Conservation (phyloP, 2,888 invertebrate species). For the Cheilosia pagana region DNA sequence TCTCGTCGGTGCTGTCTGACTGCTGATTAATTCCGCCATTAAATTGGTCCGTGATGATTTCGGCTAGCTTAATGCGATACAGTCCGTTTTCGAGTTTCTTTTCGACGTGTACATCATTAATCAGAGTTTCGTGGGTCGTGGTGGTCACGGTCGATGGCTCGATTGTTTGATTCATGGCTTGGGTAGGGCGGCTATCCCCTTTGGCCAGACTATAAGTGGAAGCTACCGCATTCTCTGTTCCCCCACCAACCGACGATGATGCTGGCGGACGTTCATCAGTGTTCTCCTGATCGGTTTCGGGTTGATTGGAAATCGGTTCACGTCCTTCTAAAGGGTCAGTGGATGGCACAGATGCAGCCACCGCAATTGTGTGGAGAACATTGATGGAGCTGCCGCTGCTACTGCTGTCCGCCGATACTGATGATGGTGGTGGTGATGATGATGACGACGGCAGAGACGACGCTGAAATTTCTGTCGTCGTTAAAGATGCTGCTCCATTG, state of each 20-base stretch:
- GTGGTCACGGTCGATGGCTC: conserved; percentile 43
- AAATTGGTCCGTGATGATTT: conserved; percentile 79
- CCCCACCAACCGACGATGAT: conserved; percentile 47
- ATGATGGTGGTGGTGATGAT: conserved; percentile 7
- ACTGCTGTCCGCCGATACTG: conserved; percentile 5
- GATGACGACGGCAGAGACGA: conserved; percentile 19
- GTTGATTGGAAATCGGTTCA: conserved; percentile 74
- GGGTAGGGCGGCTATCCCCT: conserved; percentile 29
- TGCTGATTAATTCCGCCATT: conserved; percentile 73
- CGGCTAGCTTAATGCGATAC: conserved; percentile 81
- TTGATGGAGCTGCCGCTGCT: conserved; percentile 41
- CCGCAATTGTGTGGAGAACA: conserved; percentile 41
- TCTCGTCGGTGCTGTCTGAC: conserved; percentile 49
- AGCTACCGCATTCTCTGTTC: conserved; percentile 41
- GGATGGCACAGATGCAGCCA: conserved; percentile 52
- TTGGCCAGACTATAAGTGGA: conserved; percentile 5
- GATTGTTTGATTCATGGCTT: conserved; percentile 61
- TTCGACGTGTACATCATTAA: conserved; percentile 77
- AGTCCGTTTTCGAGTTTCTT: conserved; percentile 79
- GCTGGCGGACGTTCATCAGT: conserved; percentile 74
- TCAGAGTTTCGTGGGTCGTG: conserved; percentile 74
- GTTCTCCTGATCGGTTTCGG: conserved; percentile 74
- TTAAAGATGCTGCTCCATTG: conserved; percentile 51
- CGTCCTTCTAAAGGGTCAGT: conserved; percentile 61
- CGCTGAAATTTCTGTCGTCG: conserved; percentile 53